Evolutionary conservation across 2,797 vertebrate genomes (phyloP).

Genomic region (Mareca penelope): DNA sequence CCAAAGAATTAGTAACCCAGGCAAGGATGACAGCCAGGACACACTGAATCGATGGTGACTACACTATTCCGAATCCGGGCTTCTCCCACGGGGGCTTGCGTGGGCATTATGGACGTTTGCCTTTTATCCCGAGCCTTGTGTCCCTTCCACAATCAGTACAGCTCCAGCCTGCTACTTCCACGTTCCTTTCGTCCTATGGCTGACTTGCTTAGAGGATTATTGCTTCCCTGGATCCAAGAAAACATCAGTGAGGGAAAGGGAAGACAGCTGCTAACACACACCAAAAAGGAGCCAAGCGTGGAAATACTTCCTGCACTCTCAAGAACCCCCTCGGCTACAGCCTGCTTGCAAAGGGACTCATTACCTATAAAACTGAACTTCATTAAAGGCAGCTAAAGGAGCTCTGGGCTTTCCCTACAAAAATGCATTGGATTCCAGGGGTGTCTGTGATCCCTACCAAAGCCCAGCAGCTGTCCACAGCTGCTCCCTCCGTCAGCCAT

Average conservation of each 20-base stretch:
- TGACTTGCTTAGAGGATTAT: neutral
- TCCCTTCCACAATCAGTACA: neutral
- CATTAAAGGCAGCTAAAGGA: neutral
- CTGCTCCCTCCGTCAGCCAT: neutral
- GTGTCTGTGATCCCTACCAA: neutral
- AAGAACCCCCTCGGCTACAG: neutral
- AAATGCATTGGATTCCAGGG: neutral
- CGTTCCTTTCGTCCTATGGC: neutral
- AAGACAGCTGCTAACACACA: neutral
- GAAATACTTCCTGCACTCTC: neutral
- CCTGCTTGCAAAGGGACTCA: neutral
- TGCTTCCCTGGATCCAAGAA: neutral
- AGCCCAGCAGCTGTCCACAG: conserved; percentile 14
- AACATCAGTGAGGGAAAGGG: neutral
- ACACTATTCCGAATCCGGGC: neutral
- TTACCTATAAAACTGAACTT: neutral
- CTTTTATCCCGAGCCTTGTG: neutral
- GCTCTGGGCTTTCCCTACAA: neutral
- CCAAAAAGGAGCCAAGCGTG: neutral
- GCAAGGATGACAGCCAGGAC: neutral
- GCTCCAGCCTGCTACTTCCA: neutral
- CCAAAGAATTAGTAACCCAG: neutral
- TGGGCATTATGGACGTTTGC: neutral
- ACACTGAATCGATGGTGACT: neutral
- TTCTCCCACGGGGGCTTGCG: neutral